Percentiles rank a stretch among this genome's conserved stretches.
Evolutionary conservation across 2,113 vertebrate species (phyloP).

Genomic region (Aythya baeri): DNA sequence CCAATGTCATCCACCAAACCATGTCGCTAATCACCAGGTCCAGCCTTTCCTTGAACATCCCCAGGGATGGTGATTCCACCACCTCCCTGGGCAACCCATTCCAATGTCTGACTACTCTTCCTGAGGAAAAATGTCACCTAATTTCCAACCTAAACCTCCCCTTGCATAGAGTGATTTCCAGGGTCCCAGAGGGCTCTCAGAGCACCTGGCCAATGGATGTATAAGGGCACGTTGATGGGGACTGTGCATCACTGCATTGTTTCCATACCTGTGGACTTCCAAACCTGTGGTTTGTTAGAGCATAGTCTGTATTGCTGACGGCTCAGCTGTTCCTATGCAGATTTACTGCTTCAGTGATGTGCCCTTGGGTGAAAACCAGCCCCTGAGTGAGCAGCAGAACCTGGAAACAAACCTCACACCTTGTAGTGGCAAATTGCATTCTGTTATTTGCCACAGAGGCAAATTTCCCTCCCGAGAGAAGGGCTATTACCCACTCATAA

Average conservation of each 20-base stretch:
- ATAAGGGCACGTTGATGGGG: neutral
- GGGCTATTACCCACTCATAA: neutral
- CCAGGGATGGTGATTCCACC: no score
- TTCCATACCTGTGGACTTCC: neutral
- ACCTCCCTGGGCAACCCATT: no score
- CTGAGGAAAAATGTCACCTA: no score
- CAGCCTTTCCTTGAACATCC: no score
- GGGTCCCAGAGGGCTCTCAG: rapidly evolving
- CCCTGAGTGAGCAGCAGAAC: neutral
- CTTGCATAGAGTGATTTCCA: rapidly evolving
- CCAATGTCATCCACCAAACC: no score
- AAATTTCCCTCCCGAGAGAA: neutral
- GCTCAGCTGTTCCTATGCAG: neutral
- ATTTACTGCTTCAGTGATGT: neutral
- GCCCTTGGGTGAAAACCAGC: neutral
- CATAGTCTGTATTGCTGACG: neutral
- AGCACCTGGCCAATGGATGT: neutral
- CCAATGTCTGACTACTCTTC: no score
- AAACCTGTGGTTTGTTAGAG: neutral
- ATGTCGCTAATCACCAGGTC: no score
- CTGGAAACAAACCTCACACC: neutral
- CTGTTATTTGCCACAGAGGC: neutral
- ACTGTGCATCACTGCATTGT: neutral
- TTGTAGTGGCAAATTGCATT: neutral
- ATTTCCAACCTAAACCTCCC: no score